Evolutionary conservation across 1,140 invertebrate genomes (phyloP).

Genomic region (Heliothis virescens): DNA sequence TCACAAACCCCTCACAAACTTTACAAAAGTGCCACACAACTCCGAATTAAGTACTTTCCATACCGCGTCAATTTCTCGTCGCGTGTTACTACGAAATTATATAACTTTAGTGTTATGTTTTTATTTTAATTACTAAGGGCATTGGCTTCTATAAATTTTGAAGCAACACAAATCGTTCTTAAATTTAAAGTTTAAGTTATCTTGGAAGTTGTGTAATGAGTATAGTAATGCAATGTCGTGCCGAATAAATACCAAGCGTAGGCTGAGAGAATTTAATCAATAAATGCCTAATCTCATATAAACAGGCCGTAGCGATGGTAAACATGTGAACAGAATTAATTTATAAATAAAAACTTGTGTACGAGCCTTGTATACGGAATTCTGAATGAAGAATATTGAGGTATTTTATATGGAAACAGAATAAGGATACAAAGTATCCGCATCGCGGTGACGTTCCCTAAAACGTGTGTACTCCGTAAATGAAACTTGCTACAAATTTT

Average conservation of each 20-base stretch:
- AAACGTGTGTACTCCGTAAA: background rate
- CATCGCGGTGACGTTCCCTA: background rate
- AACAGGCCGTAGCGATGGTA: constrained; percentile 39
- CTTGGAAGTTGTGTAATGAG: background rate
- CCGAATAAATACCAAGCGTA: constrained; percentile 40
- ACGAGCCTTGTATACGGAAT: background rate
- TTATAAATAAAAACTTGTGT: background rate
- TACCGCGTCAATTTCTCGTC: constrained; percentile 32
- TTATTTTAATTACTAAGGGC: constrained; percentile 19
- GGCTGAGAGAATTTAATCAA: constrained; percentile 44
- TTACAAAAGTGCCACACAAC: constrained; percentile 31
- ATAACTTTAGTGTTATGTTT: constrained; percentile 49
- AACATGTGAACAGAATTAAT: constrained; percentile 1
- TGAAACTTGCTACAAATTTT: too few relatives aligned
- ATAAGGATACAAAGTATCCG: background rate
- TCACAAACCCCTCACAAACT: constrained; percentile 18
- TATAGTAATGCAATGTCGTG: constrained; percentile 19
- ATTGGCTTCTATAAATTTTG: background rate
- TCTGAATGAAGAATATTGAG: background rate
- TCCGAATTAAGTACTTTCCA: constrained; percentile 43
- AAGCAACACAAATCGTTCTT: background rate
- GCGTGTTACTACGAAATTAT: constrained; percentile 53
- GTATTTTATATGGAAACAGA: background rate
- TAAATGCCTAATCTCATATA: constrained; percentile 44
- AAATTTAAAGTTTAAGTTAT: constrained; percentile 4